Conservation (phyloP, 2,888 invertebrate species). For the Ormyrus pomaceus region DNA sequence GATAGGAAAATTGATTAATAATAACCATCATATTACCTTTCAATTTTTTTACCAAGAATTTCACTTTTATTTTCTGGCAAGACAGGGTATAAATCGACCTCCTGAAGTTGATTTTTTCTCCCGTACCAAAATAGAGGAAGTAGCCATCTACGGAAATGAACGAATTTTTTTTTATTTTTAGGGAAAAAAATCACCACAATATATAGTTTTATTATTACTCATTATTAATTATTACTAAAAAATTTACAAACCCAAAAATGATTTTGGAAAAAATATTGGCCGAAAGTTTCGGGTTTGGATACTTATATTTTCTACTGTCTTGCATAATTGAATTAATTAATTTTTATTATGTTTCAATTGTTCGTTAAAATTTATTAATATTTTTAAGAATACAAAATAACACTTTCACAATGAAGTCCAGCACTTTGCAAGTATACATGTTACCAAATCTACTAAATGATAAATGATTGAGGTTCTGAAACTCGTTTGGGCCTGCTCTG, state of each 20-base stretch:
- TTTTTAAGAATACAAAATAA: no score
- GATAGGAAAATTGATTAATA: no score
- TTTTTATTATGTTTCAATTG: no score
- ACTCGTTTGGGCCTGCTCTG: no score
- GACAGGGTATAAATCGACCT: conserved; percentile 82
- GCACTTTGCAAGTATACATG: no score
- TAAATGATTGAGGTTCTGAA: no score
- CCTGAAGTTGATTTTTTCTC: conserved; percentile 79
- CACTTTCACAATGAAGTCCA: no score
- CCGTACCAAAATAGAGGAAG: conserved; percentile 81
- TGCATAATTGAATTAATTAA: not conserved
- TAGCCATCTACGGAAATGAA: conserved; percentile 79
- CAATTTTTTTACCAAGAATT: conserved; percentile 81
- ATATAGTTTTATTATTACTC: no score
- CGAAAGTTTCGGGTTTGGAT: not conserved
- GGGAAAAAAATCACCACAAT: not conserved
- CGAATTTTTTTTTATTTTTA: not conserved
- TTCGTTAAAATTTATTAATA: no score
- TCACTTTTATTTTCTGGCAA: conserved; percentile 81
- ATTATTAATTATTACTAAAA: not conserved
- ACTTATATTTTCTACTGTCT: not conserved
- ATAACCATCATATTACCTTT: conserved; percentile 69
- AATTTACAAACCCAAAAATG: not conserved
- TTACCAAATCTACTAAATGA: no score
- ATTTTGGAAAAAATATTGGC: not conserved